A percentile compares a stretch with the other conserved stretches of the same genome.
Conservation (phyloP, 2,888 invertebrate species). For the Oscheius onirici region DNA sequence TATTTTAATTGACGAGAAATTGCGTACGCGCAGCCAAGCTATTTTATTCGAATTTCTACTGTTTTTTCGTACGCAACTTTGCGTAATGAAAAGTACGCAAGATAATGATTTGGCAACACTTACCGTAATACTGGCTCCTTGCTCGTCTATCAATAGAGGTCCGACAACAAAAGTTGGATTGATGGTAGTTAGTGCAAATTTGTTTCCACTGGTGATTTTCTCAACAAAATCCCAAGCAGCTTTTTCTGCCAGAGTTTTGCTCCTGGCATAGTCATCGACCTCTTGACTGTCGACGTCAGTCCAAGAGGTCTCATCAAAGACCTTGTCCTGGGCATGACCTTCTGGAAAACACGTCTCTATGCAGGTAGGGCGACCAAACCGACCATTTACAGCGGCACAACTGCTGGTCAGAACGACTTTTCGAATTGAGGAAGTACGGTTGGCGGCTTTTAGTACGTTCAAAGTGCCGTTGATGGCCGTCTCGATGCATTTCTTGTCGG, state of each 20-base stretch:
- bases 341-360: constrained; percentile 46
- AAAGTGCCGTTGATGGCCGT: constrained; percentile 57
- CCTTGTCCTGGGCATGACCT: constrained; percentile 60
- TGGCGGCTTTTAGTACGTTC: constrained; percentile 53
- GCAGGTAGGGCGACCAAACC: neutral
- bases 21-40: too few relatives aligned
- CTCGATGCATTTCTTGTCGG: constrained; percentile 58
- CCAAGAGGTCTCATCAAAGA: constrained; percentile 66
- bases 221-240: constrained; percentile 76
- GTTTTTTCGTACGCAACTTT: too few relatives aligned
- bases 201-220: constrained; percentile 68
- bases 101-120: too few relatives aligned
- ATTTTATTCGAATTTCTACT: too few relatives aligned
- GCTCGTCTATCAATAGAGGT: constrained; percentile 72
- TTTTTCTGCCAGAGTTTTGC: constrained; percentile 75
- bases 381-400: constrained; percentile 73
- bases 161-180: constrained; percentile 75
- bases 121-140: constrained; percentile 68
- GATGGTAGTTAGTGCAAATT: constrained; percentile 75
- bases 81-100: too few relatives aligned
- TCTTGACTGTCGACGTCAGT: constrained; percentile 52
- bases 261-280: constrained; percentile 64
- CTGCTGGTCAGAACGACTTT: constrained; percentile 76
- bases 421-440: constrained; percentile 73
- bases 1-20: too few relatives aligned